Evolutionary conservation across 2,888 invertebrate species (phyloP).

Genomic region (Apamea sordens): DNA sequence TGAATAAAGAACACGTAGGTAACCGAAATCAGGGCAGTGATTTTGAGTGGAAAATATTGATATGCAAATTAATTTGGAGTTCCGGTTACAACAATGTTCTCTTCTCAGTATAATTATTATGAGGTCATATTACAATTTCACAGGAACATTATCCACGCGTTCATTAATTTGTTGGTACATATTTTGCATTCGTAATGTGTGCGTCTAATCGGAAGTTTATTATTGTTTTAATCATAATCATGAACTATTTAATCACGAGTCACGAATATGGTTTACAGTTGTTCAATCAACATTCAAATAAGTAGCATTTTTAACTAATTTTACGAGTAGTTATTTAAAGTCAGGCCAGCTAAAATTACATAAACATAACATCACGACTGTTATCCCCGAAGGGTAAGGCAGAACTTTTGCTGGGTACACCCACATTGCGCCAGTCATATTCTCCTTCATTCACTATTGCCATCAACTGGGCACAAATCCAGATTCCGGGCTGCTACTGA

Average conservation of each 20-base stretch:
- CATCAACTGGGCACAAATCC: neutral
- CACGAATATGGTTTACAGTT: neutral
- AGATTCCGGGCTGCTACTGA: neutral
- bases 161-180: slow-evolving; percentile 10
- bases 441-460: too few species aligned
- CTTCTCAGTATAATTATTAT: neutral
- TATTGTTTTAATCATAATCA: slow-evolving; percentile 7
- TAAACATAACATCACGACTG: neutral
- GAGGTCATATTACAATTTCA: neutral
- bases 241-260: neutral
- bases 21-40: neutral
- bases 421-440: neutral
- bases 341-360: neutral
- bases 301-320: neutral
- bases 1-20: neutral
- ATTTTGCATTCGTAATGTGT: slow-evolving; percentile 8
- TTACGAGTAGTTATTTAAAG: neutral
- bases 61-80: neutral
- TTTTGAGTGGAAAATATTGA: neutral
- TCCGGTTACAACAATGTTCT: neutral
- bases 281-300: neutral
- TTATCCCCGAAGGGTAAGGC: neutral
- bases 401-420: neutral
- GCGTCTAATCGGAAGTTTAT: slow-evolving; percentile 1
- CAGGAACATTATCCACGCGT: neutral